These are phyloP conservation scores for Galendromus occidentalis DNA, from an alignment of 1,140 invertebrate species.

Conservation along the genomic window DNA sequence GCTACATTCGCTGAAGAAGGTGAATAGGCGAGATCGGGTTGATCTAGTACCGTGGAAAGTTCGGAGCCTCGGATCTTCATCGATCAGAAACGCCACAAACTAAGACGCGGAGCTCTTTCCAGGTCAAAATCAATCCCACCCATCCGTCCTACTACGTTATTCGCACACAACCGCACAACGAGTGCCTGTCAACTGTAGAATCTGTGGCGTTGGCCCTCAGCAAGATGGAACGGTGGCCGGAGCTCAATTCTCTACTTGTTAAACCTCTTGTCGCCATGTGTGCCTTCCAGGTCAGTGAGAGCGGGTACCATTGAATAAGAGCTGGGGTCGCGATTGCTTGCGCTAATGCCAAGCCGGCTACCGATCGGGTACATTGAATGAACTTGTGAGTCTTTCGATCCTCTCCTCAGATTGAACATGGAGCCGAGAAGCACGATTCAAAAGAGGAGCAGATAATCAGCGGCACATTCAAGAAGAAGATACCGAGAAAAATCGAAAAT, in stretches of 20 bases:
- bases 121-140: conserved; percentile 43
- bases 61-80: too few species aligned
- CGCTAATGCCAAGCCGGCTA: too few species aligned
- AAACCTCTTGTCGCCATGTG: conserved; percentile 1
- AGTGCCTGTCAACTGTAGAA: conserved; percentile 73
- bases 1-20: conserved; percentile 28
- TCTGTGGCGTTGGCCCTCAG: conserved; percentile 60
- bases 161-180: conserved; percentile 72
- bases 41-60: too few species aligned
- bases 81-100: too few species aligned
- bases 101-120: conserved; percentile 3
- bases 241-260: conserved; percentile 26
- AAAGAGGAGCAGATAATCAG: conserved; percentile 70
- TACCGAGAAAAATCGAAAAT: conserved; percentile 25
- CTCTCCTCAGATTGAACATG: conserved; percentile 56
- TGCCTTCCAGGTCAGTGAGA: neutral
- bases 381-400: too few species aligned
- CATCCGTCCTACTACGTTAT: conserved; percentile 68
- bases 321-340: too few species aligned
- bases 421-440: conserved; percentile 74
- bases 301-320: too few species aligned
- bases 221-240: conserved; percentile 46
- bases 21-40: conserved; percentile 19
- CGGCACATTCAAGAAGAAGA: conserved; percentile 57
- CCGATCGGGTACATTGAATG: too few species aligned